Percentiles rank a stretch among this genome's conserved stretches.
Evolutionary conservation across 2,888 invertebrate genomes (phyloP).

Genomic region (Pheosia tremula): DNA sequence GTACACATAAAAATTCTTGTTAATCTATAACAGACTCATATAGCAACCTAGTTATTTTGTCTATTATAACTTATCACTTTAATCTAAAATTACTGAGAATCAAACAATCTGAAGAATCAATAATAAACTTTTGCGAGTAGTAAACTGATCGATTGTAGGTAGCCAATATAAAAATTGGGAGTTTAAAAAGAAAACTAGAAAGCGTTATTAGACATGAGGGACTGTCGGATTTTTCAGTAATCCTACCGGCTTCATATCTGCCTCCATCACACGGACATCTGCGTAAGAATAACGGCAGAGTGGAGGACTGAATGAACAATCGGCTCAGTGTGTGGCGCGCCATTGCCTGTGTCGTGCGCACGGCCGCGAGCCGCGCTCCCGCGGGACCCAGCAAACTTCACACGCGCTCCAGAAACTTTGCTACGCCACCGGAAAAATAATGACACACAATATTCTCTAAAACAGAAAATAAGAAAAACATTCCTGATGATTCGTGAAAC

Average conservation of each 20-base stretch:
- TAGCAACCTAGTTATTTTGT: no score
- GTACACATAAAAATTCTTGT: no score
- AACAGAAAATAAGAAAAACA: constrained; percentile 19
- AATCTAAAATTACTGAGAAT: constrained; percentile 12
- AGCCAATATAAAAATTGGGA: constrained; percentile 16
- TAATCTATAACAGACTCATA: no score
- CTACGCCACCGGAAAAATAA: constrained; percentile 26
- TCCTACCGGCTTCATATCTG: constrained; percentile 56
- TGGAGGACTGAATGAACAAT: constrained; percentile 76
- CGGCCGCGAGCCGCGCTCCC: constrained; percentile 54
- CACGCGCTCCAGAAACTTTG: constrained; percentile 53
- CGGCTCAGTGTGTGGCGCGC: constrained; percentile 77
- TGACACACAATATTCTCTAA: constrained; percentile 19
- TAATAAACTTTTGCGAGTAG: constrained; percentile 17
- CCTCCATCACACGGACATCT: constrained; percentile 71
- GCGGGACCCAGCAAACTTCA: constrained; percentile 57
- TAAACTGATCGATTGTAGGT: constrained; percentile 20
- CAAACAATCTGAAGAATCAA: constrained; percentile 15
- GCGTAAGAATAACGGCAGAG: constrained; percentile 79
- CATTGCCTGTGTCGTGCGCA: constrained; percentile 59
- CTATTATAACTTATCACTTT: no score
- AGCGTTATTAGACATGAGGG: constrained; percentile 8
- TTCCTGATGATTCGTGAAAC: constrained; percentile 23
- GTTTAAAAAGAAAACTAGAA: constrained; percentile 16
- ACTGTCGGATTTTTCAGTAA: constrained; percentile 11